Conservation (phyloP, 1,140 invertebrate genomes). For the Hermetia illucens region DNA sequence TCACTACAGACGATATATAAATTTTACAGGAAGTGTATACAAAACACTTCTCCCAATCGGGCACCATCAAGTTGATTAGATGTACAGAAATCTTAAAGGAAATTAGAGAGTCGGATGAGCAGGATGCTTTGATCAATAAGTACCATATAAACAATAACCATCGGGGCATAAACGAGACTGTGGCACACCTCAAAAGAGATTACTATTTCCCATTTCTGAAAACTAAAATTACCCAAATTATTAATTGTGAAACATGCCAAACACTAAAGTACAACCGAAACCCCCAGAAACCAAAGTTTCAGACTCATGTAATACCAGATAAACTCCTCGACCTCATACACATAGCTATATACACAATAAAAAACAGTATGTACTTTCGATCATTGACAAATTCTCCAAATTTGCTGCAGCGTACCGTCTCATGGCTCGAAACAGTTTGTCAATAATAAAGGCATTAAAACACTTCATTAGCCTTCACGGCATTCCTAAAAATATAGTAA, state of each 20-base stretch:
- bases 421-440: conserved; percentile 6
- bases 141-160: conserved; percentile 16
- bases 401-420: conserved; percentile 16
- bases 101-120: conserved; percentile 4
- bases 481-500: conserved; percentile 10
- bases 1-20: conserved; percentile 1
- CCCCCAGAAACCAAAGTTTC: conserved; percentile 14
- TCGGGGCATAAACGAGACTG: conserved; percentile 12
- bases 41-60: conserved; percentile 4
- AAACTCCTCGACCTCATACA: conserved; percentile 19
- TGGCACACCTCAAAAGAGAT: conserved; percentile 6
- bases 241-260: conserved; percentile 12
- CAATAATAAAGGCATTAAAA: conserved; percentile 10
- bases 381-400: conserved; percentile 20
- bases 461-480: conserved; percentile 12
- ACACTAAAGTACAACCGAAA: conserved; percentile 19
- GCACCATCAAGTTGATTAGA: conserved; percentile 7
- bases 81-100: conserved; percentile 6
- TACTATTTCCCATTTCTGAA: conserved; percentile 10
- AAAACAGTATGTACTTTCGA: conserved; percentile 12
- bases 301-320: conserved; percentile 11
- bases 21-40: conserved; percentile 2
- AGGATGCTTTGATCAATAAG: conserved; percentile 6
- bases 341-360: conserved; percentile 14
- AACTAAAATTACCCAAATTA: conserved; percentile 4